phyloP scores from a whole-genome alignment of 2,113 vertebrate species.

The Prietella phreatophila region DNA sequence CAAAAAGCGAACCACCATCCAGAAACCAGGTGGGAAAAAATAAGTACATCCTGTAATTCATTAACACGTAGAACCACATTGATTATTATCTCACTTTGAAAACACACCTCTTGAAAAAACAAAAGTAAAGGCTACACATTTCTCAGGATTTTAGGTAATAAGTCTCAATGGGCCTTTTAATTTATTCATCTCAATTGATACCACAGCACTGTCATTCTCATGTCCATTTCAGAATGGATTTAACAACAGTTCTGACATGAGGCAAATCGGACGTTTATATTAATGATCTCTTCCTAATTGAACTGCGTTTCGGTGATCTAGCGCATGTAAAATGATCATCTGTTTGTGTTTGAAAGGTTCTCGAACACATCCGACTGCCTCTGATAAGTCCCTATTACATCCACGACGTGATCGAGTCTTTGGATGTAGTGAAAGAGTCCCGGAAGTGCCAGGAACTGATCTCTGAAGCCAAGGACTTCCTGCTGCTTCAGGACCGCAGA shows the following conservation, averaged over 20 bases:
- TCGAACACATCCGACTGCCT: slow-evolving; percentile 75
- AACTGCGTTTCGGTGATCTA: background rate
- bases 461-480: slow-evolving; percentile 78
- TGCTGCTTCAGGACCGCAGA: slow-evolving; percentile 77
- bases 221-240: background rate
- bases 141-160: background rate
- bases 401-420: slow-evolving; percentile 74
- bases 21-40: background rate
- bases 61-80: too few species aligned
- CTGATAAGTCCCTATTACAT: slow-evolving; percentile 80
- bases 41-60: background rate
- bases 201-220: background rate
- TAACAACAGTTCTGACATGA: background rate
- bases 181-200: background rate
- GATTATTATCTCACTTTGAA: too few species aligned
- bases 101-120: too few species aligned
- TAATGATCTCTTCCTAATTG: background rate
- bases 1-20: background rate
- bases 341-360: slow-evolving; percentile 63
- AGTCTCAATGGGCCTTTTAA: background rate
- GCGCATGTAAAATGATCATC: background rate
- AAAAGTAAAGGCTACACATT: background rate
- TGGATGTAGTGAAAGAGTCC: slow-evolving; percentile 73
- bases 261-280: background rate
- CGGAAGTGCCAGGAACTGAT: slow-evolving; percentile 74